phyloP scores from a whole-genome alignment of 2,888 invertebrate species.

The Nezara viridula region DNA sequence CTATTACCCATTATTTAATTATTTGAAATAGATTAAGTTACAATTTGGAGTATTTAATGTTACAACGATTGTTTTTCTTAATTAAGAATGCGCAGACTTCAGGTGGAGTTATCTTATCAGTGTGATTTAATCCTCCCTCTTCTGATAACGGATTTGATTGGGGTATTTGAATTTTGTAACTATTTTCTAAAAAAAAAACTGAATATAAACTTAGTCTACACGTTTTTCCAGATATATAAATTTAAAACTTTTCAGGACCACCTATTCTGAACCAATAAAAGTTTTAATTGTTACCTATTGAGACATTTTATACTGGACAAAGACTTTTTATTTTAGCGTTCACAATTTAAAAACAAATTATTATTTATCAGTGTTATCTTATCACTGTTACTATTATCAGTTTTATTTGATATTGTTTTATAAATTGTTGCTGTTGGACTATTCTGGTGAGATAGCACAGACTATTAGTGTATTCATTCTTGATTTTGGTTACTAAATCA shows the following conservation, averaged over 20 bases:
- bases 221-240: neutral
- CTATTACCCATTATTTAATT: neutral
- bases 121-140: neutral
- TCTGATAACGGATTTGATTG: neutral
- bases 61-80: neutral
- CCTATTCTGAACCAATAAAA: neutral
- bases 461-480: neutral
- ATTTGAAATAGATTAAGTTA: neutral
- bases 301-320: neutral
- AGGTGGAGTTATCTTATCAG: neutral
- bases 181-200: neutral
- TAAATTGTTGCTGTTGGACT: neutral
- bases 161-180: constrained; percentile 10
- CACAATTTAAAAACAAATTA: neutral
- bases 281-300: neutral
- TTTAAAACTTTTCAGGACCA: neutral
- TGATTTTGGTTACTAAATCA: neutral
- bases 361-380: neutral
- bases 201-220: neutral
- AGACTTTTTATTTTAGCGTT: neutral
- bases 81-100: neutral
- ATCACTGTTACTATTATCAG: neutral
- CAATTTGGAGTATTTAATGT: neutral
- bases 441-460: neutral
- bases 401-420: neutral